Evolutionary conservation across 2,113 vertebrate genomes (phyloP).

Genomic region (Colius striatus): DNA sequence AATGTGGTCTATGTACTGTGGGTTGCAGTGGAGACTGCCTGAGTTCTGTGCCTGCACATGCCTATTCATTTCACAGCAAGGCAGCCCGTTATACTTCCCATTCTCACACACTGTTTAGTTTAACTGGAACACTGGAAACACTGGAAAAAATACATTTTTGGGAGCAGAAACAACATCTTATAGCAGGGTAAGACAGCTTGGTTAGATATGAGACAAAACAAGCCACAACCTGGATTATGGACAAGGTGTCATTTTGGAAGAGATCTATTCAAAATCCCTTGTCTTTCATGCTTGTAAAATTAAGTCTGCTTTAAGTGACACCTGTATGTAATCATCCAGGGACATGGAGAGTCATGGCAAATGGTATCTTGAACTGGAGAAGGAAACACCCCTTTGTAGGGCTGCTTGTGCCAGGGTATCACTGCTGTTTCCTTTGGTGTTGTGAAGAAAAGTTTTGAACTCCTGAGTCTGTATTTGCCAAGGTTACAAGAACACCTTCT

Average conservation of each 20-base stretch:
- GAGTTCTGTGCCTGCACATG: rapidly evolving
- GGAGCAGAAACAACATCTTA: not conserved
- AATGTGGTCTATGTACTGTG: rapidly evolving
- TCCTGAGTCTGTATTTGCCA: not conserved
- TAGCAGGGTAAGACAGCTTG: not conserved
- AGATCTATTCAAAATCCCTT: not conserved
- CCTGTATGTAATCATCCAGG: not conserved
- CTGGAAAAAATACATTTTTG: not conserved
- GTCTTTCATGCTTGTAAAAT: not conserved
- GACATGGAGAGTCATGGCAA: not conserved
- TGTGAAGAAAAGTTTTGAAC: not conserved
- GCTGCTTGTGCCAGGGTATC: too few species aligned
- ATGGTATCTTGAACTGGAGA: not conserved
- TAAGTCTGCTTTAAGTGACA: not conserved
- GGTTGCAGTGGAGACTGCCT: not conserved
- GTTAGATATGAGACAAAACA: not conserved
- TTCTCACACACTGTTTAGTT: not conserved
- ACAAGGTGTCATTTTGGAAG: not conserved
- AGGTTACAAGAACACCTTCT: not conserved
- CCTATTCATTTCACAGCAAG: not conserved
- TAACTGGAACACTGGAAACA: too few species aligned
- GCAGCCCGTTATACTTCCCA: rapidly evolving
- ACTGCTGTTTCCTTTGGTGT: not conserved
- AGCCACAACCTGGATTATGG: rapidly evolving
- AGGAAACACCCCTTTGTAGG: not conserved